Conservation (phyloP, 2,797 vertebrate genomes). For the Aphelocoma californica region DNA sequence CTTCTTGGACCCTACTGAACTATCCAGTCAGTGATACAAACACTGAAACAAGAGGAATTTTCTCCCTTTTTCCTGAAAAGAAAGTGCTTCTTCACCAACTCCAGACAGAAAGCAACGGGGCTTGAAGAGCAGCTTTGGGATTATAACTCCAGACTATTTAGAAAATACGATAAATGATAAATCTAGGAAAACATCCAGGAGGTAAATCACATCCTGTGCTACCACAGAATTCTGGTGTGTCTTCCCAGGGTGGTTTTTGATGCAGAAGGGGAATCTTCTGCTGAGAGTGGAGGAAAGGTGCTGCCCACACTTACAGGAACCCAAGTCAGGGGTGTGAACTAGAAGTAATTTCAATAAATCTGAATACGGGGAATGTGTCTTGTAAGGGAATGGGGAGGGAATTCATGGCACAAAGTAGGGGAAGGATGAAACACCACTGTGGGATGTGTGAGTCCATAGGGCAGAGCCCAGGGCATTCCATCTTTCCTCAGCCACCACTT, state of each 20-base stretch:
- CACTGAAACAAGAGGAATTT: conserved; percentile 10
- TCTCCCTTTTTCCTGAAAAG: background rate
- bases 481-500: background rate
- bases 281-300: background rate
- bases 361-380: background rate
- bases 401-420: background rate
- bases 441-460: background rate
- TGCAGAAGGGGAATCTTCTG: background rate
- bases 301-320: background rate
- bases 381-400: background rate
- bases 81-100: background rate
- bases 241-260: background rate
- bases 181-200: background rate
- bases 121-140: background rate
- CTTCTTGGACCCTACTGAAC: conserved; percentile 47
- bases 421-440: background rate
- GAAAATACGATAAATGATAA: background rate
- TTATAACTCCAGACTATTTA: background rate
- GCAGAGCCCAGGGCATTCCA: background rate
- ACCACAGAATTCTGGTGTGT: background rate
- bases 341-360: background rate
- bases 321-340: background rate
- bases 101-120: background rate
- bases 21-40: conserved; percentile 16
- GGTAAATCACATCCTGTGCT: background rate